Percentiles rank a stretch among this genome's conserved stretches.
These are phyloP conservation scores for Sebastolobus altivelis DNA, from an alignment of 2,797 vertebrate genomes.

Conservation along the genomic window DNA sequence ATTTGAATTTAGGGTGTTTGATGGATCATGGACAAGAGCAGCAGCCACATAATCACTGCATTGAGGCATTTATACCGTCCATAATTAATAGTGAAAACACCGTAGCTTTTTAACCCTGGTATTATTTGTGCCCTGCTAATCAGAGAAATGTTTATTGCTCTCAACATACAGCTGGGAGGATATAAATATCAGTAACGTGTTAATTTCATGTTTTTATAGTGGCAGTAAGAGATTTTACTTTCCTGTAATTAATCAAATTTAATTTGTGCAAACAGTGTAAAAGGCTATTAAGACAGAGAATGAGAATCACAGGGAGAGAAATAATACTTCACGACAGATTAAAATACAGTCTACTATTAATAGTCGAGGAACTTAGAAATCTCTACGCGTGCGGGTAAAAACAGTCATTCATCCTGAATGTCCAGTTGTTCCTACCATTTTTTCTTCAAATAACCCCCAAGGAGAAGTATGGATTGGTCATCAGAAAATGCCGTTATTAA, in stretches of 20 bases:
- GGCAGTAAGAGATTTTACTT: constrained; percentile 50
- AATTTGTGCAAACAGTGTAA: constrained; percentile 53
- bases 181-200: constrained; percentile 66
- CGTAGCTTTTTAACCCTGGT: constrained; percentile 27
- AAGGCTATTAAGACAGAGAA: constrained; percentile 48
- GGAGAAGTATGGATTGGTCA: constrained; percentile 66
- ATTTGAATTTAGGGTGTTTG: constrained; percentile 79
- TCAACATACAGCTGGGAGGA: constrained; percentile 38
- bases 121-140: constrained; percentile 59
- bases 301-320: constrained; percentile 25
- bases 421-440: constrained; percentile 39
- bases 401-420: constrained; percentile 29
- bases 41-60: constrained; percentile 66
- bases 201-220: constrained; percentile 55
- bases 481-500: constrained; percentile 80
- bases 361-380: constrained; percentile 21
- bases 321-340: constrained; percentile 24
- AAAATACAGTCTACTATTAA: constrained; percentile 28
- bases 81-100: constrained; percentile 71
- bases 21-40: constrained; percentile 63
- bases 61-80: constrained; percentile 62
- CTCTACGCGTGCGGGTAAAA: constrained; percentile 7
- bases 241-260: constrained; percentile 75
- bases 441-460: constrained; percentile 54
- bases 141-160: constrained; percentile 61